phyloP scores from a whole-genome alignment of 1,140 invertebrate species.

The Drosophila persimilis region DNA sequence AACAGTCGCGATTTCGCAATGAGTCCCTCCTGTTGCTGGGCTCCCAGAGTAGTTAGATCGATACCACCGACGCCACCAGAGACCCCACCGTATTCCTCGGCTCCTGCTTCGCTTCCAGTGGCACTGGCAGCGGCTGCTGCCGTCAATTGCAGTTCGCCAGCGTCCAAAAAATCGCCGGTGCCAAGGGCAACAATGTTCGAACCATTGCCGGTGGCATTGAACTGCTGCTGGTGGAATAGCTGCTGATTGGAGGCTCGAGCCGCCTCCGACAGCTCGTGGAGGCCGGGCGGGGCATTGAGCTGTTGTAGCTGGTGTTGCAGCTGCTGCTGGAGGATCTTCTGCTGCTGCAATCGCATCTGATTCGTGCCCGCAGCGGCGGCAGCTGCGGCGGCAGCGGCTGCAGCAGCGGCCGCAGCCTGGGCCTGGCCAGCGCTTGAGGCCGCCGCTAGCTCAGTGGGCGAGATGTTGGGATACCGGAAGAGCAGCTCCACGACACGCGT shows the following conservation, averaged over 20 bases:
- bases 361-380: slow-evolving; percentile 48
- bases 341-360: slow-evolving; percentile 75
- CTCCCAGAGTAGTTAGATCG: slow-evolving; percentile 75
- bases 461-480: slow-evolving; percentile 94
- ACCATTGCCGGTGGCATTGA: slow-evolving; percentile 43
- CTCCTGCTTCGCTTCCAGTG: slow-evolving; percentile 50
- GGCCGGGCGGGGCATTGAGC: slow-evolving; percentile 82
- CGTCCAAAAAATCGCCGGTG: slow-evolving; percentile 65
- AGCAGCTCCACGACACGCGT: slow-evolving; percentile 96
- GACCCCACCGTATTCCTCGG: slow-evolving; percentile 64
- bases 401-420: slow-evolving; percentile 68
- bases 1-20: slow-evolving; percentile 81
- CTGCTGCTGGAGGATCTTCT: slow-evolving; percentile 83
- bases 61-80: slow-evolving; percentile 61
- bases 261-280: slow-evolving; percentile 85
- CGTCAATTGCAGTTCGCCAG: slow-evolving; percentile 59
- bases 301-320: slow-evolving; percentile 83
- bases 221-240: slow-evolving; percentile 77
- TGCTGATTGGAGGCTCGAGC: slow-evolving; percentile 83
- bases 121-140: slow-evolving; percentile 47
- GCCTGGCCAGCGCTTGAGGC: slow-evolving; percentile 56
- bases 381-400: slow-evolving; percentile 32
- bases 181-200: slow-evolving; percentile 65
- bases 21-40: slow-evolving; percentile 78
- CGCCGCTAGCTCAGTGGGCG: slow-evolving; percentile 75